A percentile compares a stretch with the other conserved stretches of the same genome.
These are phyloP conservation scores for Pangasius larnaudii DNA, from an alignment of 2,797 vertebrate genomes.

Conservation along the genomic window DNA sequence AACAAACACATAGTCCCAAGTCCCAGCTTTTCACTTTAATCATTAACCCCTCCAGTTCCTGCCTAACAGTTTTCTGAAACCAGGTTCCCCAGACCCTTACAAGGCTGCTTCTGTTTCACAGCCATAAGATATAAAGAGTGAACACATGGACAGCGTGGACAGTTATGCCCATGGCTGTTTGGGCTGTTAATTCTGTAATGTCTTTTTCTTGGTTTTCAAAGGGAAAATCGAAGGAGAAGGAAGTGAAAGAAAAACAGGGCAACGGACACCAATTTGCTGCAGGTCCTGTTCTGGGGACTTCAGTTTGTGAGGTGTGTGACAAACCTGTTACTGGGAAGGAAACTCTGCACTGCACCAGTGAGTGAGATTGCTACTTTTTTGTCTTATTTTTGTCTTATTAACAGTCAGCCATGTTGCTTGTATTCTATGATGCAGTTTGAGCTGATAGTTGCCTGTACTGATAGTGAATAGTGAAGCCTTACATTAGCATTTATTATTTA, in stretches of 20 bases:
- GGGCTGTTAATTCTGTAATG: conserved; percentile 48
- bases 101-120: not conserved
- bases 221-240: conserved; percentile 88
- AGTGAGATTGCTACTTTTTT: conserved; percentile 64
- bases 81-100: not conserved
- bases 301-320: conserved; percentile 86
- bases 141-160: not conserved
- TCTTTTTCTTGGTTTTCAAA: conserved; percentile 64
- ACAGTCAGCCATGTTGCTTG: conserved; percentile 6
- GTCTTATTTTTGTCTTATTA: not conserved
- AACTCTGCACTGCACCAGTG: conserved; percentile 87
- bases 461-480: not conserved
- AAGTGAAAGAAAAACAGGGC: conserved; percentile 81
- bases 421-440: not conserved
- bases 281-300: conserved; percentile 82
- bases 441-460: not conserved
- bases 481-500: not conserved
- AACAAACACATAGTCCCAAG: conserved; percentile 36
- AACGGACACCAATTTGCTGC: conserved; percentile 85
- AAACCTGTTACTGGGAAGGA: conserved; percentile 87
- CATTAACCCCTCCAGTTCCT: conserved; percentile 45
- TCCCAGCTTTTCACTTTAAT: conserved; percentile 46
- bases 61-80: conserved; percentile 7
- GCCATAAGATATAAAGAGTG: not conserved
- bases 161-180: not conserved